Evolutionary conservation across 2,113 vertebrate species (phyloP).

Genomic region (Pristiophorus japonicus): DNA sequence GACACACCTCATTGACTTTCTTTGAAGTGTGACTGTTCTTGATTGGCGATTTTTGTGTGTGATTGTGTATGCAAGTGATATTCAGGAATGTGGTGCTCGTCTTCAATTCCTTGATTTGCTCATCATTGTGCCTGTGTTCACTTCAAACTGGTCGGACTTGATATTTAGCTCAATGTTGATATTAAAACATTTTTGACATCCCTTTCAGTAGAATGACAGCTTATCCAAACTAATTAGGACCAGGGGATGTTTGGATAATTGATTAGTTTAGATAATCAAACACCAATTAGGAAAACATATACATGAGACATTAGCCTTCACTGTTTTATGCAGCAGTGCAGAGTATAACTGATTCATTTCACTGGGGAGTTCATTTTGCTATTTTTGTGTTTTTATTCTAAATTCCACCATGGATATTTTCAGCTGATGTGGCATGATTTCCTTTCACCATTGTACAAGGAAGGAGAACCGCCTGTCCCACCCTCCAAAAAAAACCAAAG

Average conservation of each 20-base stretch:
- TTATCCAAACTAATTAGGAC: slow-evolving; percentile 24
- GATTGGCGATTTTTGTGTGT: neutral
- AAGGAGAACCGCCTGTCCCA: neutral
- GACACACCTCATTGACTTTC: neutral
- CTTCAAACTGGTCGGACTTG: neutral
- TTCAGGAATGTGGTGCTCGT: neutral
- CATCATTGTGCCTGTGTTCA: neutral
- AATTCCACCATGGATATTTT: neutral
- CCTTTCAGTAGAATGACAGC: neutral
- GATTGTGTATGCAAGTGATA: neutral
- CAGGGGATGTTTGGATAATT: slow-evolving; percentile 31
- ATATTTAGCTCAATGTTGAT: neutral
- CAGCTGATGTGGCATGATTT: neutral
- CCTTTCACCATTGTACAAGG: neutral
- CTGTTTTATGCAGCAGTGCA: neutral
- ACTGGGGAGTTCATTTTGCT: neutral
- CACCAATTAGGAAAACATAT: slow-evolving; percentile 20
- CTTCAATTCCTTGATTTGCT: neutral
- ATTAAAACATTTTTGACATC: slow-evolving; percentile 22
- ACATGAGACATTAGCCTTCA: neutral
- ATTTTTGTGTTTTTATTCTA: neutral
- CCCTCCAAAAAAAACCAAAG: neutral
- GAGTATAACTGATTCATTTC: neutral
- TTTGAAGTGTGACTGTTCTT: neutral
- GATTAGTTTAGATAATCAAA: slow-evolving; percentile 20